A percentile compares a stretch with the other conserved stretches of the same genome.
These are phyloP conservation scores for Trachops cirrhosus DNA, from an alignment of 2,797 vertebrate species.

Conservation along the genomic window DNA sequence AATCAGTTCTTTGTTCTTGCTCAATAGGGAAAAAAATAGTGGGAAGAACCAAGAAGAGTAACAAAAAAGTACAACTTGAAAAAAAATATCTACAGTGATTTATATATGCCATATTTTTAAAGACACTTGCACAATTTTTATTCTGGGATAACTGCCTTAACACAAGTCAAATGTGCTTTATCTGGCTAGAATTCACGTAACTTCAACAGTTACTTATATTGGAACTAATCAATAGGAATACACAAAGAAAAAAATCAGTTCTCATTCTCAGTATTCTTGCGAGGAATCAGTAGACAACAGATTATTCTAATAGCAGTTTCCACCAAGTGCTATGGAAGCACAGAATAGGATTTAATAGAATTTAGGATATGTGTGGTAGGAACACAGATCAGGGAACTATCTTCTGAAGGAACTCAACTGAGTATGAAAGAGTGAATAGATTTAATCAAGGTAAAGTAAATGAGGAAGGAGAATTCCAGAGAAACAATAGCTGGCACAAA, in stretches of 20 bases:
- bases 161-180: slow-evolving; percentile 6
- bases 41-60: background rate
- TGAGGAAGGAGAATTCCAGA: background rate
- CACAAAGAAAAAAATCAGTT: background rate
- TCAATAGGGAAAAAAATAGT: background rate
- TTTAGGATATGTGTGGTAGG: background rate
- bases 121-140: background rate
- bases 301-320: background rate
- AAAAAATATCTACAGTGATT: background rate
- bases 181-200: background rate
- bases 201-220: slow-evolving; percentile 23
- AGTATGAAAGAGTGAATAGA: background rate
- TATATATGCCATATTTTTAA: background rate
- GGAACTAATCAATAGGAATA: background rate
- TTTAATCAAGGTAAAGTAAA: background rate
- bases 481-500: background rate
- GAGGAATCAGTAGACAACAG: background rate
- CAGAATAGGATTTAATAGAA: background rate
- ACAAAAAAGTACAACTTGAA: background rate
- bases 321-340: background rate
- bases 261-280: background rate
- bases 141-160: background rate
- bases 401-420: background rate
- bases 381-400: background rate
- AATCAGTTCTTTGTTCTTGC: slow-evolving; percentile 6